Percentiles rank a stretch among this genome's conserved stretches.
Evolutionary conservation across 2,888 invertebrate species (phyloP).

Genomic region (Parnassius apollo): DNA sequence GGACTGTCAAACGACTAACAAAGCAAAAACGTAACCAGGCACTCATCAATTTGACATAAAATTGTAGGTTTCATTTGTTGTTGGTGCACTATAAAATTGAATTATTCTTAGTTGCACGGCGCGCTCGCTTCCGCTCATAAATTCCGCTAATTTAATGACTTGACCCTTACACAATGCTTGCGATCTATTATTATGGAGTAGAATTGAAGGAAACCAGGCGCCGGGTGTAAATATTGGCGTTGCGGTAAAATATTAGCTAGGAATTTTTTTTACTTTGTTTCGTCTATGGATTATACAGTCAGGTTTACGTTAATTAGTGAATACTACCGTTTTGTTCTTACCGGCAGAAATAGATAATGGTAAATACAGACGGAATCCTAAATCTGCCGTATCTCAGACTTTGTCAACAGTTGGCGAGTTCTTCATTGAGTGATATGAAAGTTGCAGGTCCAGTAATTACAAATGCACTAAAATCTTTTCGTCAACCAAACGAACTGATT

Average conservation of each 20-base stretch:
- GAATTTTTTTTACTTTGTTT: constrained; percentile 12
- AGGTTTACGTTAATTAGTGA: too few relatives aligned
- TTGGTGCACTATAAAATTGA: neutral
- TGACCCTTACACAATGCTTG: constrained; percentile 40
- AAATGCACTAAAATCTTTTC: too few relatives aligned
- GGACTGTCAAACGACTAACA: too few relatives aligned
- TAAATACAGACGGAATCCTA: too few relatives aligned
- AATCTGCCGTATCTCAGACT: too few relatives aligned
- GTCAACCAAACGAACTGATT: too few relatives aligned
- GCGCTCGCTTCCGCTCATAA: constrained; percentile 10
- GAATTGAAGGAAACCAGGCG: constrained; percentile 55
- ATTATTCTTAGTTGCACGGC: neutral
- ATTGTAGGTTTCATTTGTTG: neutral
- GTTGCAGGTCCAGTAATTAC: neutral
- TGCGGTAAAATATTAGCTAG: constrained; percentile 32
- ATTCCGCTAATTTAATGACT: constrained; percentile 36
- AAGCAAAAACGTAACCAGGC: too few relatives aligned
- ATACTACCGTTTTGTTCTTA: too few relatives aligned
- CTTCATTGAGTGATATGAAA: too few relatives aligned
- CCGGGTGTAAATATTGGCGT: constrained; percentile 51
- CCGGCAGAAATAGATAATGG: too few relatives aligned
- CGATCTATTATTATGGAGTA: constrained; percentile 40
- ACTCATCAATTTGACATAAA: neutral
- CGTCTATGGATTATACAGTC: neutral
- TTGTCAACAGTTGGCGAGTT: too few relatives aligned